Percentiles rank a stretch among this genome's conserved stretches.
Conservation (phyloP, 2,113 vertebrate genomes). For the Tragulus kanchil region DNA sequence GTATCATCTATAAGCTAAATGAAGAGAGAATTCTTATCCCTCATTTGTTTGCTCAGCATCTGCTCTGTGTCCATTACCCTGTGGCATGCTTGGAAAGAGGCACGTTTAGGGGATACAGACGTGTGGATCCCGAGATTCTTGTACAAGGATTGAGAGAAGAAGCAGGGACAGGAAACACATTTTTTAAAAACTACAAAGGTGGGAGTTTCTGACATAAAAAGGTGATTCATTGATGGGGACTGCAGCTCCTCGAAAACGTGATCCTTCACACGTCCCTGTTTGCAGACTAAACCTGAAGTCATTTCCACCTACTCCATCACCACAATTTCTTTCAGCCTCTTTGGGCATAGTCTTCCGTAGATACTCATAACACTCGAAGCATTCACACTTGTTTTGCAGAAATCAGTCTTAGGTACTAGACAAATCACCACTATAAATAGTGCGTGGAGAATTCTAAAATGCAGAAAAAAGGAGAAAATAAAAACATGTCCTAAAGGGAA, state of each 20-base stretch:
- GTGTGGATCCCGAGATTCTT: neutral
- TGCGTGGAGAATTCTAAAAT: constrained; percentile 12
- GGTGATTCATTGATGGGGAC: neutral
- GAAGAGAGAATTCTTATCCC: neutral
- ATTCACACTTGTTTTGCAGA: too few species aligned
- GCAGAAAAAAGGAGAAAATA: constrained; percentile 48
- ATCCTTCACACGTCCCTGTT: neutral
- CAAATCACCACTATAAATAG: neutral
- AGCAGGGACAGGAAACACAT: neutral
- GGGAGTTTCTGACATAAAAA: neutral
- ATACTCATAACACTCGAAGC: too few species aligned
- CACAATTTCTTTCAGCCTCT: neutral
- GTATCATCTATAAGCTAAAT: neutral
- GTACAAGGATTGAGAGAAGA: neutral
- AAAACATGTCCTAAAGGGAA: constrained; percentile 82
- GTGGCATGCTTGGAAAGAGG: neutral
- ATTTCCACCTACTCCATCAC: neutral
- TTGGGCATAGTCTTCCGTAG: neutral
- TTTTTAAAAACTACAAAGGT: neutral
- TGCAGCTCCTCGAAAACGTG: neutral
- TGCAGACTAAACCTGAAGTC: neutral
- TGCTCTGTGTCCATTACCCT: neutral
- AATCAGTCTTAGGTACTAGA: neutral
- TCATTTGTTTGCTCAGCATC: neutral
- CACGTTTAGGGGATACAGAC: neutral